A percentile compares a stretch with the other conserved stretches of the same genome.
Evolutionary conservation across 2,113 vertebrate genomes (phyloP).

Genomic region (Nematolebias whitei): DNA sequence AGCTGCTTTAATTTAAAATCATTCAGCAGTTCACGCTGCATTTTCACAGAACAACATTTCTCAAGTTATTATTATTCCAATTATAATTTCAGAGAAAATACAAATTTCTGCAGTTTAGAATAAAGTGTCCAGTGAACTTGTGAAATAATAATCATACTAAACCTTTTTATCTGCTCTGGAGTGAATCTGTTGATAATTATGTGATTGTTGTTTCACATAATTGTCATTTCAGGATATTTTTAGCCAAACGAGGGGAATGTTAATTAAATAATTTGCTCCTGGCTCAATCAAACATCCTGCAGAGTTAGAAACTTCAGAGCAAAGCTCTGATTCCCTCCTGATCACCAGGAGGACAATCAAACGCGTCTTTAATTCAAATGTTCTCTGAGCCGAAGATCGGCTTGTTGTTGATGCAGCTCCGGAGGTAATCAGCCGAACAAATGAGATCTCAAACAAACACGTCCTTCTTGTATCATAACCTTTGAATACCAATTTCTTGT

Average conservation of each 20-base stretch:
- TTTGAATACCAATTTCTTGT: slow-evolving; percentile 2
- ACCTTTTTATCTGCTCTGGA: neutral
- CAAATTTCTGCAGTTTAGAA: no score
- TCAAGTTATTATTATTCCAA: no score
- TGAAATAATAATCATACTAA: neutral
- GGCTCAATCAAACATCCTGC: slow-evolving; percentile 35
- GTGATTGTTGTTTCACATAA: slow-evolving; percentile 6
- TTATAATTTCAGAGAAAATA: no score
- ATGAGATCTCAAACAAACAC: no score
- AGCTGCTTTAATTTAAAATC: no score
- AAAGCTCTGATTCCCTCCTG: slow-evolving; percentile 7
- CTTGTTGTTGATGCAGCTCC: neutral
- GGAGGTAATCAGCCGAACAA: slow-evolving; percentile 19
- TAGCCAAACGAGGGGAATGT: slow-evolving; percentile 10
- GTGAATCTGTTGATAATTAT: neutral
- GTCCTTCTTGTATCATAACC: neutral
- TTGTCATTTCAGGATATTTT: slow-evolving; percentile 15
- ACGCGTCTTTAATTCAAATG: slow-evolving; percentile 13
- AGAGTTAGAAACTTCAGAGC: slow-evolving; percentile 5
- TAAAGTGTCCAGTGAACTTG: no score
- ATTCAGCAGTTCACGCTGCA: no score
- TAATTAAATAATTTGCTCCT: slow-evolving; percentile 9
- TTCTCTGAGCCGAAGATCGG: neutral
- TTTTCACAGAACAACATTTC: no score
- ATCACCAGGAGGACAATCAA: slow-evolving; percentile 45